Evolutionary conservation across 2,113 vertebrate species (phyloP).

Genomic region (Saguinus midas): DNA sequence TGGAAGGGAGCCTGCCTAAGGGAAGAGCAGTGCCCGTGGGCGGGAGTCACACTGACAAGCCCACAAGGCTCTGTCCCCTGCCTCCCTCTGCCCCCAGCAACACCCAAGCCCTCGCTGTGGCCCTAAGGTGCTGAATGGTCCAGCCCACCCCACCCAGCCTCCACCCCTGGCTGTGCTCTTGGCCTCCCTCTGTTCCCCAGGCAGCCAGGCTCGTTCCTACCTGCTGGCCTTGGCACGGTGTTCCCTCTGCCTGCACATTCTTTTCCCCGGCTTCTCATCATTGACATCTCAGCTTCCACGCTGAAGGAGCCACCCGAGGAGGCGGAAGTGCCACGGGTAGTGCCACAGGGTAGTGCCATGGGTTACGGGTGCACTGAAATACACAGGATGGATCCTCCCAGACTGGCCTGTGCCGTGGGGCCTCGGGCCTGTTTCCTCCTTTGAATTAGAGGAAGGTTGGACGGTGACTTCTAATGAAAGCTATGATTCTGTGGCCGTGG

Average conservation of each 20-base stretch:
- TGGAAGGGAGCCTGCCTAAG: accelerated
- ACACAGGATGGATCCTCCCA: no score
- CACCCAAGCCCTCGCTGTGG: no score
- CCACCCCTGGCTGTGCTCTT: accelerated
- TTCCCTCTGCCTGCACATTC: accelerated
- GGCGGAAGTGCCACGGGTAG: no score
- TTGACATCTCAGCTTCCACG: neutral
- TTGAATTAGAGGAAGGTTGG: neutral
- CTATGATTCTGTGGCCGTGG: accelerated
- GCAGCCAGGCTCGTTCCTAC: neutral
- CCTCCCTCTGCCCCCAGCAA: neutral
- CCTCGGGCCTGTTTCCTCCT: accelerated
- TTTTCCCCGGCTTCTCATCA: neutral
- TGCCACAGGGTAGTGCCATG: neutral
- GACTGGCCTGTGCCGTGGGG: accelerated
- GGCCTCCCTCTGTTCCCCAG: no score
- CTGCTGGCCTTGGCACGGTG: no score
- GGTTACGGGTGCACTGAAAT: no score
- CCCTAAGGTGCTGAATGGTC: accelerated
- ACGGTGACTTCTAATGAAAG: neutral
- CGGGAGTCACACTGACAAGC: accelerated
- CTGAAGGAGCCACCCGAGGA: accelerated
- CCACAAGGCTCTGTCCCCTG: neutral
- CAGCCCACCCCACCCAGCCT: neutral
- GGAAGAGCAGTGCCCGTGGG: no score